Evolutionary conservation across 2,888 invertebrate genomes (phyloP).

Genomic region (Callyntrura guangdongensis): DNA sequence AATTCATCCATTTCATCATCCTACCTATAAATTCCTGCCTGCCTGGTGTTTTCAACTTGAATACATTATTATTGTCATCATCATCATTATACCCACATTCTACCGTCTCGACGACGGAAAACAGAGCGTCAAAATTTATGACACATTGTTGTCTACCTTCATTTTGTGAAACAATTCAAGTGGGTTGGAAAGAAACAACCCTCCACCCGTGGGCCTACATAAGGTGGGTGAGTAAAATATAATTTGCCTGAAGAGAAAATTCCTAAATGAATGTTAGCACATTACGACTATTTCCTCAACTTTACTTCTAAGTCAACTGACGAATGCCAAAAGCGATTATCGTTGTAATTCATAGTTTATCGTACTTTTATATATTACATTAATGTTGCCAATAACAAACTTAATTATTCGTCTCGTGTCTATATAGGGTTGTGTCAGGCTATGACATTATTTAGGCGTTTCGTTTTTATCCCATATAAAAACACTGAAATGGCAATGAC

Average conservation of each 20-base stretch:
- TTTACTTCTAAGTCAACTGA: neutral
- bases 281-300: constrained; percentile 35
- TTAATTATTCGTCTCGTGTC: neutral
- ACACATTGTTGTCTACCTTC: constrained; percentile 41
- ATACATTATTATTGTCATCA: constrained; percentile 6
- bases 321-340: constrained; percentile 1
- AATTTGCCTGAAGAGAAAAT: constrained; percentile 53
- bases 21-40: constrained; percentile 54
- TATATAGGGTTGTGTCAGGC: constrained; percentile 1
- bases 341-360: neutral
- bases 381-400: constrained; percentile 1
- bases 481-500: neutral
- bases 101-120: neutral
- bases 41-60: constrained; percentile 25
- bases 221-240: neutral
- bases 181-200: constrained; percentile 4
- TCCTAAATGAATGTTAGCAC: neutral
- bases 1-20: constrained; percentile 58
- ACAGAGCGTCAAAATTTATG: constrained; percentile 53
- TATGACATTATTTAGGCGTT: neutral
- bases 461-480: neutral
- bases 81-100: neutral
- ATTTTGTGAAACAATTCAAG: neutral
- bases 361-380: neutral
- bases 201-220: constrained; percentile 15